phyloP scores from a whole-genome alignment of 2,113 vertebrate species.

The Rhinogobius similis region DNA sequence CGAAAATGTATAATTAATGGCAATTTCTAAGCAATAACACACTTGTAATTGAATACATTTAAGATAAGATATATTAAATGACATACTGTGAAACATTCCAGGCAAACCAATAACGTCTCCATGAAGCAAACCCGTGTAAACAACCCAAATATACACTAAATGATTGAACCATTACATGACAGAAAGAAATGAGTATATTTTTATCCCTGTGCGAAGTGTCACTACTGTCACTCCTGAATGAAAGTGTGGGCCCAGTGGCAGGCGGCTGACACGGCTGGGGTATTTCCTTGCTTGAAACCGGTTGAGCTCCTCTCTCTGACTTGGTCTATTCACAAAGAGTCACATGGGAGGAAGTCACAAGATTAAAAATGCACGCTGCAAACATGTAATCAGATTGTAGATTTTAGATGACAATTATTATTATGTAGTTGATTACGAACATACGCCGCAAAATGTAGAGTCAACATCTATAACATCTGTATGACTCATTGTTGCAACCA shows the following conservation, averaged over 20 bases:
- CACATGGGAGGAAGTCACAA: conserved; percentile 17
- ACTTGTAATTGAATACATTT: too few relatives aligned
- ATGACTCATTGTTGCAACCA: too few relatives aligned
- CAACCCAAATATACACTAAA: not conserved
- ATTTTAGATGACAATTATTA: not conserved
- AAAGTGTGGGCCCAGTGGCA: conserved; percentile 10
- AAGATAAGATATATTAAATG: too few relatives aligned
- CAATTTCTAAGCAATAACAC: too few relatives aligned
- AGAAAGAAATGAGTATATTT: not conserved
- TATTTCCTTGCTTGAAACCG: conserved; percentile 21
- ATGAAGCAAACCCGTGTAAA: too few relatives aligned
- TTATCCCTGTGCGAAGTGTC: not conserved
- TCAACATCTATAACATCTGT: not conserved
- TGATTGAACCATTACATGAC: not conserved
- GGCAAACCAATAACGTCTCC: too few relatives aligned
- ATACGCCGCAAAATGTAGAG: not conserved
- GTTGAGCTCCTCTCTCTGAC: not conserved
- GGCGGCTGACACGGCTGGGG: conserved; percentile 14
- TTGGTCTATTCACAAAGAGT: conserved; percentile 18
- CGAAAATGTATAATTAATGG: too few relatives aligned
- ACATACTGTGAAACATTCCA: too few relatives aligned
- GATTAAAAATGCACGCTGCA: not conserved
- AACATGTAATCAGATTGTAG: not conserved
- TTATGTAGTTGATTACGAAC: not conserved
- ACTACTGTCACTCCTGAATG: not conserved